A percentile compares a stretch with the other conserved stretches of the same genome.
Conservation (phyloP, 2,888 invertebrate genomes). For the Herminia tarsipennalis region DNA sequence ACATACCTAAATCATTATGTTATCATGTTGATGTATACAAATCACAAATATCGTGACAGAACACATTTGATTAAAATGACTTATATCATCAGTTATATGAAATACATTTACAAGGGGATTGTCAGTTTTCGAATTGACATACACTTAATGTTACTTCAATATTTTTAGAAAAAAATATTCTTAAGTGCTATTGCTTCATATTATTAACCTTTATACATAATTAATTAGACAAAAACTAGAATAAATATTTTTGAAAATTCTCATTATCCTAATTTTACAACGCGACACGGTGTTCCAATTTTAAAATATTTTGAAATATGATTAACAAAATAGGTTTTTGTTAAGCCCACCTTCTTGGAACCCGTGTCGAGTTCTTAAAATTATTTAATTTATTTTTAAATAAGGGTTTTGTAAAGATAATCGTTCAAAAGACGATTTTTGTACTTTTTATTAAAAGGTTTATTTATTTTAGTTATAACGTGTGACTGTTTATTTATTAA, state of each 20-base stretch:
- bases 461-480: conserved; percentile 54
- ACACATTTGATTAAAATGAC: too few relatives aligned
- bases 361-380: conserved; percentile 22
- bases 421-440: conserved; percentile 51
- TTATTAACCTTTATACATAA: neutral
- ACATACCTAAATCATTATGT: neutral
- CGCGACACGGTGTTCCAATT: conserved; percentile 28
- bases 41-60: neutral
- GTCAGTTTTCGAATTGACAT: neutral
- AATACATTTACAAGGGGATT: neutral
- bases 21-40: neutral
- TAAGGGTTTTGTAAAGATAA: conserved; percentile 28
- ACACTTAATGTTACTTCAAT: too few relatives aligned
- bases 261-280: conserved; percentile 17
- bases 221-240: neutral
- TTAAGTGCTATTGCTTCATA: too few relatives aligned
- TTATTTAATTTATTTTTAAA: conserved; percentile 9
- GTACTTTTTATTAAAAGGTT: conserved; percentile 71
- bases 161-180: too few relatives aligned
- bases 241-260: too few relatives aligned
- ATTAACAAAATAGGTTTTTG: conserved; percentile 1
- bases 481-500: conserved; percentile 22
- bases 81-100: neutral
- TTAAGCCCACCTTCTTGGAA: conserved; percentile 28
- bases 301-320: conserved; percentile 2